Conservation (phyloP, 2,113 vertebrate species). For the Climacteris rufus region DNA sequence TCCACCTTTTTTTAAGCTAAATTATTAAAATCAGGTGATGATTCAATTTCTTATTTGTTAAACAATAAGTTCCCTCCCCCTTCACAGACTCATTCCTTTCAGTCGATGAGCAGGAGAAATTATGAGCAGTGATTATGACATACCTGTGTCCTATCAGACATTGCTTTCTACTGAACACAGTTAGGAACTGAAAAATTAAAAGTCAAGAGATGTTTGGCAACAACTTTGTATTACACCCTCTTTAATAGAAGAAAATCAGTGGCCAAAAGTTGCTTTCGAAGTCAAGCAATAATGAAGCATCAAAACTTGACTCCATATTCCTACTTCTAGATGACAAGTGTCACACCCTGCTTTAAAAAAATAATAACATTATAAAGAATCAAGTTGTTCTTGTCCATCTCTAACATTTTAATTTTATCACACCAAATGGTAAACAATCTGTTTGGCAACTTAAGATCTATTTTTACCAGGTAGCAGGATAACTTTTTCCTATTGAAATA, state of each 20-base stretch:
- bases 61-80: neutral
- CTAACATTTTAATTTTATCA: conserved; percentile 46
- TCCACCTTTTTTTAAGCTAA: neutral
- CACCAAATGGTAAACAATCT: conserved; percentile 65
- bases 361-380: neutral
- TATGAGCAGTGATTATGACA: neutral
- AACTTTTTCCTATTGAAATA: neutral
- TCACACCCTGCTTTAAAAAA: neutral
- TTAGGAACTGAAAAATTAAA: neutral
- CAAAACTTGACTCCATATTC: neutral
- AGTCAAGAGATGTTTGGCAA: neutral
- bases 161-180: neutral
- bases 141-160: neutral
- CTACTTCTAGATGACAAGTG: neutral
- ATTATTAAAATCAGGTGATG: neutral
- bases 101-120: neutral
- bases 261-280: neutral
- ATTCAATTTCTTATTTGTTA: neutral
- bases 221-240: neutral
- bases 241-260: neutral
- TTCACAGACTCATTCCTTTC: neutral
- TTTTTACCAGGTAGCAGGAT: conserved; percentile 50
- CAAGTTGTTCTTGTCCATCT: conserved; percentile 50
- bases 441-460: conserved; percentile 45
- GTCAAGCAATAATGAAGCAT: neutral